Conservation (phyloP, 2,113 vertebrate genomes). For the Sander vitreus region DNA sequence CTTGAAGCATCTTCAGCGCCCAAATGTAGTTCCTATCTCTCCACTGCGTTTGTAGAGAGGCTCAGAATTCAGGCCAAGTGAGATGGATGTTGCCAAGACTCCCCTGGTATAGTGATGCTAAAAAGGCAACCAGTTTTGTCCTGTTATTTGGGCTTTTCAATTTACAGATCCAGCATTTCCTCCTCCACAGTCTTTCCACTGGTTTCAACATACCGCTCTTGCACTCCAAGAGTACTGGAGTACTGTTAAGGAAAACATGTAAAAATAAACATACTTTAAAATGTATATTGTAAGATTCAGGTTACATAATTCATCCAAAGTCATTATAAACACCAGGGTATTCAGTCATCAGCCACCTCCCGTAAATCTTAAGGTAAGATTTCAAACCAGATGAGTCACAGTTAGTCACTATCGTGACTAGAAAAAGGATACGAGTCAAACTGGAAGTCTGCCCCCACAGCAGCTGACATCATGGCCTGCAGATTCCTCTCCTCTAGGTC, state of each 20-base stretch:
- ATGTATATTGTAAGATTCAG: not conserved
- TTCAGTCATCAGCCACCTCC: constrained; percentile 18
- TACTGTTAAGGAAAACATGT: constrained; percentile 83
- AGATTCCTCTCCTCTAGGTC: constrained; percentile 91
- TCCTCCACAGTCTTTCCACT: constrained; percentile 87
- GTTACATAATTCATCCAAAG: not conserved
- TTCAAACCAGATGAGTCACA: constrained; percentile 67
- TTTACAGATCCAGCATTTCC: constrained; percentile 89
- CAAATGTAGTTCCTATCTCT: constrained; percentile 39
- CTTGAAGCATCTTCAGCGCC: constrained; percentile 33
- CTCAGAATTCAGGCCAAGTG: constrained; percentile 53
- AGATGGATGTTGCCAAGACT: constrained; percentile 52
- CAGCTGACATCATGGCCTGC: constrained; percentile 94
- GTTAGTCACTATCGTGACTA: constrained; percentile 62
- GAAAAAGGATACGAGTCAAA: constrained; percentile 94
- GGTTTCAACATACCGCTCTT: constrained; percentile 91
- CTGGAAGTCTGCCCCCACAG: constrained; percentile 95
- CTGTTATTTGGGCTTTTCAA: constrained; percentile 27
- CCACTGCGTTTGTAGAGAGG: constrained; percentile 12
- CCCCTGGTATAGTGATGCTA: constrained; percentile 19
- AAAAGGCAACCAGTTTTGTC: constrained; percentile 36
- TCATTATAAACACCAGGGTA: not conserved
- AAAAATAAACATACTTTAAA: not conserved
- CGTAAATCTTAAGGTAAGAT: constrained; percentile 30
- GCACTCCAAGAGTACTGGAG: constrained; percentile 90